These are phyloP conservation scores for Emesis furor DNA, from an alignment of 2,888 invertebrate genomes.

Conservation along the genomic window DNA sequence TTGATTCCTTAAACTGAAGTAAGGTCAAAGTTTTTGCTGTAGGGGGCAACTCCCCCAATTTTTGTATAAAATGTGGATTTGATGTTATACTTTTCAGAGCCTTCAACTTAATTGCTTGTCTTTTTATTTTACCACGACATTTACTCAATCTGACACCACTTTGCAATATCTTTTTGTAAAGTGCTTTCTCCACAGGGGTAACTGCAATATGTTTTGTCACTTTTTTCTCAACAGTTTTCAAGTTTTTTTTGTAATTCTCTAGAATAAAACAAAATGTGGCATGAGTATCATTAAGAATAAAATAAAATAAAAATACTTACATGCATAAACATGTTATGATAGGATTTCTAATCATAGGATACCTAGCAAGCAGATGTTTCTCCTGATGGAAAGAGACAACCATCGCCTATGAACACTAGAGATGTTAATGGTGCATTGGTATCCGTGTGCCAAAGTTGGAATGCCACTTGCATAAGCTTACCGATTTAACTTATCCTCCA, in stretches of 20 bases:
- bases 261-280: neutral
- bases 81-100: constrained; percentile 22
- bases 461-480: no score
- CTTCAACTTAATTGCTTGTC: constrained; percentile 27
- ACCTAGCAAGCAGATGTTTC: no score
- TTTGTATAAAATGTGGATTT: constrained; percentile 36
- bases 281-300: neutral
- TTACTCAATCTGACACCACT: constrained; percentile 36
- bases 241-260: constrained; percentile 7
- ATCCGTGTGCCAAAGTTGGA: no score
- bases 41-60: constrained; percentile 27
- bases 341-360: no score
- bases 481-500: no score
- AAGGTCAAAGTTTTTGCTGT: constrained; percentile 41
- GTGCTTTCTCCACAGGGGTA: neutral
- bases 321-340: no score
- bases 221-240: neutral
- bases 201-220: constrained; percentile 8
- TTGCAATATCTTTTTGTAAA: constrained; percentile 17
- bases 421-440: no score
- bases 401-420: no score
- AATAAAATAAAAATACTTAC: neutral
- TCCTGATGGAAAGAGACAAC: no score
- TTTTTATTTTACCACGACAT: constrained; percentile 32
- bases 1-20: constrained; percentile 37